phyloP scores from a whole-genome alignment of 2,888 invertebrate genomes.

The Timema podura region DNA sequence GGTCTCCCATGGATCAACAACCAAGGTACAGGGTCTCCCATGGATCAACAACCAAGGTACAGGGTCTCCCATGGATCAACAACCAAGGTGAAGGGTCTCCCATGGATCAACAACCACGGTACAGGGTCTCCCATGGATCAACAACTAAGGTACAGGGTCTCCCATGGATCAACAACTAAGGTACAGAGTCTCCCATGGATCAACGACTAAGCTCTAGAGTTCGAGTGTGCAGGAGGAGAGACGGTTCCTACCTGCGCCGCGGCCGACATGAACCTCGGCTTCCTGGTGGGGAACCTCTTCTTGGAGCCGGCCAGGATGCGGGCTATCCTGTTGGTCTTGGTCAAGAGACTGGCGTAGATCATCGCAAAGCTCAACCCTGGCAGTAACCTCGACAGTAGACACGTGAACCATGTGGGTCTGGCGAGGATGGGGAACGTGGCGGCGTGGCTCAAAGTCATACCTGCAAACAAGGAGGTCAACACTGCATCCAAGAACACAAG shows the following conservation, averaged over 20 bases:
- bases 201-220: too few relatives aligned
- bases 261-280: conserved; percentile 61
- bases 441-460: conserved; percentile 52
- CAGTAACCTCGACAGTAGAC: conserved; percentile 55
- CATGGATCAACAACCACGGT: too few relatives aligned
- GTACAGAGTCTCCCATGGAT: too few relatives aligned
- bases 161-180: too few relatives aligned
- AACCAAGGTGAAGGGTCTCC: too few relatives aligned
- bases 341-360: conserved; percentile 69
- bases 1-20: too few relatives aligned
- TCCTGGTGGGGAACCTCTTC: conserved; percentile 64
- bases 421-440: conserved; percentile 64
- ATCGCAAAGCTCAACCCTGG: conserved; percentile 66
- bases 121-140: too few relatives aligned
- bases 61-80: too few relatives aligned
- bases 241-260: conserved; percentile 48
- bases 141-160: too few relatives aligned
- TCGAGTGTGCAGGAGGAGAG: background rate
- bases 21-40: too few relatives aligned
- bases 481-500: background rate
- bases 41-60: too few relatives aligned
- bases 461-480: conserved; percentile 36
- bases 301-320: conserved; percentile 69
- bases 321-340: conserved; percentile 74
- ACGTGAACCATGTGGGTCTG: conserved; percentile 54